phyloP scores from a whole-genome alignment of 2,797 vertebrate species.

The Rhinophrynus dorsalis region DNA sequence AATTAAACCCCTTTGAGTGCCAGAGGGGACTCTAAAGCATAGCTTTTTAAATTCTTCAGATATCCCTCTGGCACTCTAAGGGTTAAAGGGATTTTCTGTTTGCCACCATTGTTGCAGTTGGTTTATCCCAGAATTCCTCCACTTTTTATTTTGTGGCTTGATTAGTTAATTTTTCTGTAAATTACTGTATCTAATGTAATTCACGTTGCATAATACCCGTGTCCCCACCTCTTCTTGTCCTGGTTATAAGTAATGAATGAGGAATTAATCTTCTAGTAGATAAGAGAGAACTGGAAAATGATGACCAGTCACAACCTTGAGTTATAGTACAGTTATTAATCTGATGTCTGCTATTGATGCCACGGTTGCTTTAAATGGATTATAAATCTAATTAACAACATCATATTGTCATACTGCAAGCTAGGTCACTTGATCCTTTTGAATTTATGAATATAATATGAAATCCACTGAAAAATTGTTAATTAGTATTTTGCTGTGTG shows the following conservation, averaged over 20 bases:
- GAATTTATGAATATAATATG: no score
- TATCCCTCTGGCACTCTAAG: no score
- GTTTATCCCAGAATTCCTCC: no score
- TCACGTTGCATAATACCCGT: not conserved
- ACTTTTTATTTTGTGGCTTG: not conserved
- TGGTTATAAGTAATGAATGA: conserved; percentile 25
- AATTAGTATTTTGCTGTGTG: no score
- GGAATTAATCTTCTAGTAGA: conserved; percentile 12
- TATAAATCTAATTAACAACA: conserved; percentile 7
- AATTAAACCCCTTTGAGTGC: no score
- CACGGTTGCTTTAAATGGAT: not conserved
- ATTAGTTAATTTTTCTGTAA: not conserved
- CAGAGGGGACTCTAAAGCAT: no score
- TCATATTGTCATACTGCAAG: no score
- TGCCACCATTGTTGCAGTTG: no score
- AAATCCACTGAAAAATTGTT: no score
- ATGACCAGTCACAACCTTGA: conserved; percentile 8
- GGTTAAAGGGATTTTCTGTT: no score
- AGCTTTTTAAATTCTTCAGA: no score
- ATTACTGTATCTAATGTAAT: not conserved
- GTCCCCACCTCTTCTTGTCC: conserved; percentile 1
- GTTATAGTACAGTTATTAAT: conserved; percentile 22
- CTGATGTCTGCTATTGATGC: not conserved
- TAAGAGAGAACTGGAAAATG: not conserved
- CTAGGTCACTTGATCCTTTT: no score